Evolutionary conservation across 2,888 invertebrate species (phyloP).

Genomic region (Drosophila silvestris): DNA sequence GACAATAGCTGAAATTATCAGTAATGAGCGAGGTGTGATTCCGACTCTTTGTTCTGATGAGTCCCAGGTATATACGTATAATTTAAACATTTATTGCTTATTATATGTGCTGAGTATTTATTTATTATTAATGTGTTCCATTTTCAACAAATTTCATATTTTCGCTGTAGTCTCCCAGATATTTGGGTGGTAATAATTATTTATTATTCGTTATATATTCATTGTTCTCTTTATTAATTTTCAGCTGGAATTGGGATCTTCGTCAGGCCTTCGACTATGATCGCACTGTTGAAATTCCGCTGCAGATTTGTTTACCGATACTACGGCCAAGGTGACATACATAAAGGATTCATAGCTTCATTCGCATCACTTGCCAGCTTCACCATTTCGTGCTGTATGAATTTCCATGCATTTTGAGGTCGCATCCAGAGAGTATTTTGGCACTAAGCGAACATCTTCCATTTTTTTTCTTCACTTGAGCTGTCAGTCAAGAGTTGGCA

Average conservation of each 20-base stretch:
- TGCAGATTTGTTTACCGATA: not conserved
- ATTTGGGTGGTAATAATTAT: not conserved
- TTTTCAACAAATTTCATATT: not conserved
- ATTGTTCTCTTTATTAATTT: not conserved
- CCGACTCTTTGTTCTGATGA: not conserved
- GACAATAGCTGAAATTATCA: not conserved
- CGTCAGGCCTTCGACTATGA: not conserved
- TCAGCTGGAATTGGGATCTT: not conserved
- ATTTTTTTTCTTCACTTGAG: slow-evolving; percentile 54
- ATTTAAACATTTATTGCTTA: not conserved
- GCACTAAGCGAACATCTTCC: slow-evolving; percentile 55
- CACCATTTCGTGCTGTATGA: slow-evolving; percentile 55
- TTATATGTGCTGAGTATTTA: not conserved
- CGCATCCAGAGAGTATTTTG: slow-evolving; percentile 73
- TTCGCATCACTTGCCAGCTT: not conserved
- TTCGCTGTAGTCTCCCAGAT: not conserved
- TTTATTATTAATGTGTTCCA: not conserved
- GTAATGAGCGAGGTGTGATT: not conserved
- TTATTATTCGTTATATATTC: not conserved
- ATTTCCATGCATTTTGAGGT: slow-evolving; percentile 74
- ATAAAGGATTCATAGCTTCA: not conserved
- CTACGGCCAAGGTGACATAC: not conserved
- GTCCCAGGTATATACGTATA: not conserved
- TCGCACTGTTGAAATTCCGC: not conserved
- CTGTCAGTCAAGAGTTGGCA: slow-evolving; percentile 64